Evolutionary conservation across 2,113 vertebrate genomes (phyloP).

Genomic region (Pelmatolapia mariae): DNA sequence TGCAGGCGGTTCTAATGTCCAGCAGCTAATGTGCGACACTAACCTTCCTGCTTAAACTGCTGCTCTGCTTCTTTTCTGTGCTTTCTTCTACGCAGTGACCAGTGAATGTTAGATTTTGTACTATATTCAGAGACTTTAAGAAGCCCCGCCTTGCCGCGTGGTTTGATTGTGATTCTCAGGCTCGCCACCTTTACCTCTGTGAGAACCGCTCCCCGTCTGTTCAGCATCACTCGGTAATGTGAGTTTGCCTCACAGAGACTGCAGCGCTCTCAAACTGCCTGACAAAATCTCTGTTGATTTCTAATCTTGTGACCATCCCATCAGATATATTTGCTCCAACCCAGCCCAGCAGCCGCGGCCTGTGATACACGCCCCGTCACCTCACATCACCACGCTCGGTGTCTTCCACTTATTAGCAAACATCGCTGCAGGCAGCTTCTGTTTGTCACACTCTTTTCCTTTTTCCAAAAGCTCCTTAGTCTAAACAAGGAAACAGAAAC

Average conservation of each 20-base stretch:
- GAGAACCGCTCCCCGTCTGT: neutral
- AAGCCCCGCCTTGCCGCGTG: neutral
- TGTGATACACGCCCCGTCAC: neutral
- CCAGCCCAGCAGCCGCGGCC: neutral
- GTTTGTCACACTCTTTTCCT: neutral
- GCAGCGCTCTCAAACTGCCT: neutral
- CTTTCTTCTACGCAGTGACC: neutral
- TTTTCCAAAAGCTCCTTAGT: neutral
- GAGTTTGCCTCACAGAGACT: neutral
- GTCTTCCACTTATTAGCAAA: constrained; percentile 25
- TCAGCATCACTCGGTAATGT: neutral
- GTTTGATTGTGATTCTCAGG: neutral
- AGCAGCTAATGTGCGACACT: fast-evolving
- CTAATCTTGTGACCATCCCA: neutral
- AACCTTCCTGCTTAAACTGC: neutral
- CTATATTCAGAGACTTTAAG: neutral
- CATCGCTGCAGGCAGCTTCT: neutral
- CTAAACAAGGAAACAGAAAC: constrained; percentile 15
- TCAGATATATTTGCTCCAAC: neutral
- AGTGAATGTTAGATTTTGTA: fast-evolving
- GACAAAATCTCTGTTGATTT: constrained; percentile 1
- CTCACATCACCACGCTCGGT: neutral
- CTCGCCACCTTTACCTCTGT: neutral
- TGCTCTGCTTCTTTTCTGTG: neutral
- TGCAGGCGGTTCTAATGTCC: neutral